Percentiles rank a stretch among this genome's conserved stretches.
Conservation (phyloP, 1,140 invertebrate species). For the Scaptomyza hsui region DNA sequence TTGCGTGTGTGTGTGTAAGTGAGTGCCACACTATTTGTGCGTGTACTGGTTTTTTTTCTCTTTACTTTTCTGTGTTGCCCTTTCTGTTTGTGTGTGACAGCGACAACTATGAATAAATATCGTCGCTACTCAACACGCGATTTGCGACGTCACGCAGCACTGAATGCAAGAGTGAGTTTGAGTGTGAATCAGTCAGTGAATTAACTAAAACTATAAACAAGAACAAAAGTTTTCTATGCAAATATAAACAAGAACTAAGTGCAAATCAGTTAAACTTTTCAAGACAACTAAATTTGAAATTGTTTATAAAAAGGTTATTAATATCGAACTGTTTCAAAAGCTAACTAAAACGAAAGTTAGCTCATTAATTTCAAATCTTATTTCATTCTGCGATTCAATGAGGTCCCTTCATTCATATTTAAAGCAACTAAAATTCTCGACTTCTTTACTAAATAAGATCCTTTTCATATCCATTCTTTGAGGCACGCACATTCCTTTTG, state of each 20-base stretch:
- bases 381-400: too few species aligned
- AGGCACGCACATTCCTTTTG: not conserved
- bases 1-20: not conserved
- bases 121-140: constrained; percentile 24
- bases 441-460: not conserved
- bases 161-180: constrained; percentile 7
- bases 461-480: not conserved
- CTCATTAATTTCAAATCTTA: too few species aligned
- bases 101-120: constrained; percentile 12
- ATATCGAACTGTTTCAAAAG: too few species aligned
- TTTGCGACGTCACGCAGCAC: constrained; percentile 29
- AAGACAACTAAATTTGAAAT: too few species aligned
- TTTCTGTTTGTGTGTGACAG: constrained; percentile 7
- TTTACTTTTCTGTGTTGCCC: constrained; percentile 16
- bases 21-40: constrained; percentile 1
- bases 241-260: not conserved
- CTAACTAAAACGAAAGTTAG: too few species aligned
- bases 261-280: too few species aligned
- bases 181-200: constrained; percentile 9
- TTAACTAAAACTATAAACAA: not conserved
- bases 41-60: constrained; percentile 14
- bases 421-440: too few species aligned
- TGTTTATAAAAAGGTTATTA: too few species aligned
- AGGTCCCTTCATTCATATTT: too few species aligned
- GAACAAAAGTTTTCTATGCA: not conserved